A percentile compares a stretch with the other conserved stretches of the same genome.
phyloP scores from a whole-genome alignment of 2,888 invertebrate species.

The Sarcophaga rosellei region DNA sequence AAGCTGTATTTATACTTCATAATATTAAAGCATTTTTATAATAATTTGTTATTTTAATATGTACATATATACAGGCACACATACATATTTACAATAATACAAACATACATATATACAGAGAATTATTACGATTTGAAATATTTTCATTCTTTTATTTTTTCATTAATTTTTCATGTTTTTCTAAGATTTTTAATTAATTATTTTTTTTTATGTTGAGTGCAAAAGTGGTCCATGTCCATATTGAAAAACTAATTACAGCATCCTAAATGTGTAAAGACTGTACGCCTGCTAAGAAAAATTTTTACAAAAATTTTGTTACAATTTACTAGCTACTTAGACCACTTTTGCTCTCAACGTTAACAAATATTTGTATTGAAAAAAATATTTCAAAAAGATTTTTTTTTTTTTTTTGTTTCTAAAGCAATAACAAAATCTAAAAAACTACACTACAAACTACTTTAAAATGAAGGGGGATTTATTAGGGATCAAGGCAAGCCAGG shows the following conservation, averaged over 20 bases:
- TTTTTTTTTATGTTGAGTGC: neutral
- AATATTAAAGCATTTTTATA: conserved; percentile 59
- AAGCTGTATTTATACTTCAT: neutral
- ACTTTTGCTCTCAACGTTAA: neutral
- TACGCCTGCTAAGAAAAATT: too few species aligned
- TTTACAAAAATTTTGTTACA: neutral
- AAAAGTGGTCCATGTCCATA: neutral
- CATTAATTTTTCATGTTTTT: neutral
- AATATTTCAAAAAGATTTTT: neutral
- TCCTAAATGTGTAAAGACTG: too few species aligned
- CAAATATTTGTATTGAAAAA: neutral
- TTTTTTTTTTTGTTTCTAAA: neutral
- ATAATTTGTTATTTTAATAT: too few species aligned
- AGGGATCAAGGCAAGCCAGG: conserved; percentile 83
- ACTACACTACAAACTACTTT: conserved; percentile 69
- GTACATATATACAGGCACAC: conserved; percentile 72
- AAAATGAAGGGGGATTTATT: conserved; percentile 84
- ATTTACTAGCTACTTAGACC: neutral
- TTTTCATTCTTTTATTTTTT: neutral
- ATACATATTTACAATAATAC: conserved; percentile 69
- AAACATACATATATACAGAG: conserved; percentile 18
- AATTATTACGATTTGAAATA: neutral
- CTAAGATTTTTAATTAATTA: neutral
- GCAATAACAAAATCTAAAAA: conserved; percentile 2
- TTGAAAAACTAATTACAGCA: too few species aligned